Evolutionary conservation across 92 coral and sea anemone genomes (phyloP).

Genomic region (Epizoanthus stellaris): DNA sequence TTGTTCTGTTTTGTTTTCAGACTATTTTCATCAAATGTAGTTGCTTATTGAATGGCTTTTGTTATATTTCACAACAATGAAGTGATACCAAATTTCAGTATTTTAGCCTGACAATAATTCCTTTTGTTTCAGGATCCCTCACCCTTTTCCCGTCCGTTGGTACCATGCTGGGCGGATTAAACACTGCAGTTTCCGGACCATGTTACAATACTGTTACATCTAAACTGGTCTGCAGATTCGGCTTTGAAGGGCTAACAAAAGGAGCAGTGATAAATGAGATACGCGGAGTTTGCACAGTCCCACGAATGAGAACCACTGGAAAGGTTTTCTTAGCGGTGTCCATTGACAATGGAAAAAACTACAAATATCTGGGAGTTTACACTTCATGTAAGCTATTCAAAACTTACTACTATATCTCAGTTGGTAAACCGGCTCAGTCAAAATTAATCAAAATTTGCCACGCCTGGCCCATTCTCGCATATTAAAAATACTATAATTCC

Average conservation of each 20-base stretch:
- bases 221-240: not conserved
- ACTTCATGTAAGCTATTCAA: not conserved
- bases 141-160: slow-evolving; percentile 10
- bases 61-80: too few relatives aligned
- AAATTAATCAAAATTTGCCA: too few relatives aligned
- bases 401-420: too few relatives aligned
- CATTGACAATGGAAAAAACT: not conserved
- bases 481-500: too few relatives aligned
- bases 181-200: not conserved
- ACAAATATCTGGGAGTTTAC: not conserved
- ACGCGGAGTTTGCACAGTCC: not conserved
- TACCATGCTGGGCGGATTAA: not conserved
- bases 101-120: too few relatives aligned
- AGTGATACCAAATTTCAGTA: too few relatives aligned
- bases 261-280: slow-evolving; percentile 5
- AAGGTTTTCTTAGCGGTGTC: not conserved
- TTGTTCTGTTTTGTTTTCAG: too few relatives aligned
- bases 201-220: not conserved
- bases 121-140: not conserved
- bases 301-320: not conserved
- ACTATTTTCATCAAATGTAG: too few relatives aligned
- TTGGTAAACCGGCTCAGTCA: too few relatives aligned
- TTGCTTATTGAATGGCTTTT: too few relatives aligned
- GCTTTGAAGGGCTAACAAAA: not conserved
- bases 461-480: too few relatives aligned